Percentiles rank a stretch among this genome's conserved stretches.
phyloP scores from a whole-genome alignment of 2,888 invertebrate genomes.

The Drosophila testacea region DNA sequence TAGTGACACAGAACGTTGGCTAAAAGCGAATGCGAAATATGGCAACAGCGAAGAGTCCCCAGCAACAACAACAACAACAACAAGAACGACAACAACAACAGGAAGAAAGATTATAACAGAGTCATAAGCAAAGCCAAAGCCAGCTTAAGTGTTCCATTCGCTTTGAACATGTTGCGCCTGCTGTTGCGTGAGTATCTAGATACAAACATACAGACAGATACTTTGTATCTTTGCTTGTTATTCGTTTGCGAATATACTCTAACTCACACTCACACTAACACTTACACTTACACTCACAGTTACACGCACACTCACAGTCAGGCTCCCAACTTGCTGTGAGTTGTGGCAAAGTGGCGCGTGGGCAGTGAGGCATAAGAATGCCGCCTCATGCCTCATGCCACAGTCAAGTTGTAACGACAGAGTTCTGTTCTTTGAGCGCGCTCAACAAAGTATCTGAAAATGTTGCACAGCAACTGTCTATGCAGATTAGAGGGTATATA shows the following conservation, averaged over 20 bases:
- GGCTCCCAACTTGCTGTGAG: conserved; percentile 17
- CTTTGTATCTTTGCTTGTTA: conserved; percentile 27
- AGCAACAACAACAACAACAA: conserved; percentile 10
- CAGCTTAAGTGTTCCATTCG: conserved; percentile 66
- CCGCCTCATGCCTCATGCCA: conserved; percentile 27
- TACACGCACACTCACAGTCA: conserved; percentile 12
- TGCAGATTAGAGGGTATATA: conserved; percentile 9
- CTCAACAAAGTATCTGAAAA: conserved; percentile 36
- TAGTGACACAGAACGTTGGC: conserved; percentile 67
- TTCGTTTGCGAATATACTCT: conserved; percentile 19
- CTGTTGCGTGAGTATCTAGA: conserved; percentile 44
- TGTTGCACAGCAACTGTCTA: conserved; percentile 38
- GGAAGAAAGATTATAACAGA: conserved; percentile 52
- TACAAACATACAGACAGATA: conserved; percentile 28
- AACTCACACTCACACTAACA: conserved; percentile 12
- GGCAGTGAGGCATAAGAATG: conserved; percentile 61
- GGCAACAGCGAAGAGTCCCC: conserved; percentile 23
- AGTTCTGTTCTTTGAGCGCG: conserved; percentile 14
- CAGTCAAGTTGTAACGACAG: conserved; percentile 17
- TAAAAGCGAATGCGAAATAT: conserved; percentile 45
- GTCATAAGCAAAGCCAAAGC: conserved; percentile 54
- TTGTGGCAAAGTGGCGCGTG: conserved; percentile 55
- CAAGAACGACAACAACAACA: conserved; percentile 6
- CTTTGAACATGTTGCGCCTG: conserved; percentile 74
- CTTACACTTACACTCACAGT: conserved; percentile 5